Base-by-base conservation (phyloP, 2,888 invertebrate genomes). In the Agrochola circellaris region DNA sequence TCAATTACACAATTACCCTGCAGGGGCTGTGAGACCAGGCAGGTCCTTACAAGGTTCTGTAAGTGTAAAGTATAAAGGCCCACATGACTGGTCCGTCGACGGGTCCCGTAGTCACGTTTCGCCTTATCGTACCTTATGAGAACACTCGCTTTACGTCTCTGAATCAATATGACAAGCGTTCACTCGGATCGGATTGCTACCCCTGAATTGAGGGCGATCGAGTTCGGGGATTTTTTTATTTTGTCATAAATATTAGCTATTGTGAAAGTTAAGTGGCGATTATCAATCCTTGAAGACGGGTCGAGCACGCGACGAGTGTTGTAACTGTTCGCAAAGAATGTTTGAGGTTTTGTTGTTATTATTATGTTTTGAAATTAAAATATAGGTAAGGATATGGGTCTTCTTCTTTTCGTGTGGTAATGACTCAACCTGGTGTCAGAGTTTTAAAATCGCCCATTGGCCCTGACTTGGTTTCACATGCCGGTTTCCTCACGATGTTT, bases 81-180 rank as follows among this genome's bases (percentile, higher is more conserved):
- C 88, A 93, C 92, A 93, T 77, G 73, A 87, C 87, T 92, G 93
- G 95, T 94, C 94, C 92, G 93, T 77, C 79, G 88, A 77, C 85
- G 87, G 85, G 88, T 88, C 82, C 90, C 87, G 84, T 81, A 93
- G 95, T 93, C 95, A 95, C 96, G 95, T 95, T 91, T 84, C 91
- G 86, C 87, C 93, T 94, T 95, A 95, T 95, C 95, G 92, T 89
- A 91, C 90, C 92, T 92, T 92, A 92, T 92, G 92, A 94, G 94
- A 95, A 95, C 95, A 95, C 94, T 94, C 95, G 94, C 93, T 94
- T 68, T 92, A 88, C 89, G 89, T 90, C 91, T 91, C 92, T 94
- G 93, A 94, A 93, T 95, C 94, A 95, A 95, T 95, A 95, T 94
- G 93, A 94, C 92, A 92, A 93, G 92, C 92, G 91, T 92, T 92